A percentile compares a stretch with the other conserved stretches of the same genome.
Evolutionary conservation across 2,113 vertebrate species (phyloP).

Genomic region (Macroglossus sobrinus): DNA sequence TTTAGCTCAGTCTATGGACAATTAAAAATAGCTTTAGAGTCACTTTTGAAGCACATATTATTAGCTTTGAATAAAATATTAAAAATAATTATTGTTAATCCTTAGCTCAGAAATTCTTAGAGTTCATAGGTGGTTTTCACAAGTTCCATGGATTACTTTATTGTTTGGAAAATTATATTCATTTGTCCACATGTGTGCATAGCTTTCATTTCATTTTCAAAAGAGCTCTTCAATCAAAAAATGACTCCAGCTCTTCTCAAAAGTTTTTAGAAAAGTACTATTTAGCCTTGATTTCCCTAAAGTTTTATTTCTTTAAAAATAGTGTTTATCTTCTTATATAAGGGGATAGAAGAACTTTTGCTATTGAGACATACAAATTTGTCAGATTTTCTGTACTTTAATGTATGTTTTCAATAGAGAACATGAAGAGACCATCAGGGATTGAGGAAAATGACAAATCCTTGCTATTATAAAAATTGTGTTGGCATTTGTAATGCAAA

Average conservation of each 20-base stretch:
- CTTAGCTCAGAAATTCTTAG: neutral
- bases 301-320: neutral
- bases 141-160: neutral
- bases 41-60: neutral
- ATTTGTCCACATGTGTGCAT: neutral
- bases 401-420: neutral
- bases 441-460: conserved; percentile 5
- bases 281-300: neutral
- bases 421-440: neutral
- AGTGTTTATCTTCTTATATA: neutral
- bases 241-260: neutral
- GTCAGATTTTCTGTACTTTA: neutral
- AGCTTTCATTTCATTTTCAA: neutral
- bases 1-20: neutral
- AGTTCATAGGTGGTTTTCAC: neutral
- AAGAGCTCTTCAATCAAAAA: conserved; percentile 4
- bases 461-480: neutral
- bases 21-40: neutral
- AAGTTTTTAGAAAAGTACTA: conserved; percentile 10
- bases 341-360: neutral
- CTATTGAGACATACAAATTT: neutral
- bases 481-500: neutral
- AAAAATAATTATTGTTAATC: neutral
- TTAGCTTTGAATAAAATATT: conserved; percentile 1
- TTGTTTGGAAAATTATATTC: conserved; percentile 2